These are phyloP conservation scores for Benthosema pterotum DNA, from an alignment of 2,797 vertebrate genomes.

Conservation along the genomic window DNA sequence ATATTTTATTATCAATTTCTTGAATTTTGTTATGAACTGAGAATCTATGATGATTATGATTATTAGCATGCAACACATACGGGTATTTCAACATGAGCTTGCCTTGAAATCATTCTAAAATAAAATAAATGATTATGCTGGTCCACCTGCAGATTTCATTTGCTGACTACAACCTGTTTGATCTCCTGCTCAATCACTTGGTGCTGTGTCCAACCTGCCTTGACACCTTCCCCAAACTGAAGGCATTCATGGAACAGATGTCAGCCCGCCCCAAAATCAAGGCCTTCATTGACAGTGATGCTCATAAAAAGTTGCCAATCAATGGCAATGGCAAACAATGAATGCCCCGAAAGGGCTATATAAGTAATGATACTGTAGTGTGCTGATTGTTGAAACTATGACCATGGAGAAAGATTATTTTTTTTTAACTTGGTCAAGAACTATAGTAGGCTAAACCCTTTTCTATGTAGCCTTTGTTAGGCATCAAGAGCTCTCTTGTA, in stretches of 20 bases:
- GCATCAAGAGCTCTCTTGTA: too few species aligned
- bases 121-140: background rate
- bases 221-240: constrained; percentile 67
- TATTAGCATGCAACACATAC: background rate
- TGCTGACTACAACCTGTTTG: constrained; percentile 80
- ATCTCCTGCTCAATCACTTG: constrained; percentile 70
- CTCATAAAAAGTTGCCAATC: constrained; percentile 73
- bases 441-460: too few species aligned
- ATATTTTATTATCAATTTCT: too few species aligned
- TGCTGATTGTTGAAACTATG: too few species aligned
- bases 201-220: constrained; percentile 71
- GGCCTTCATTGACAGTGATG: constrained; percentile 69
- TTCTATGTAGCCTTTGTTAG: too few species aligned
- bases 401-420: too few species aligned
- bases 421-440: too few species aligned
- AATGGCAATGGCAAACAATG: constrained; percentile 83
- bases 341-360: constrained; percentile 19
- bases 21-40: too few species aligned
- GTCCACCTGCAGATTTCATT: constrained; percentile 72
- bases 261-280: constrained; percentile 71
- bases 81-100: too few species aligned
- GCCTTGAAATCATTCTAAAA: too few species aligned
- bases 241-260: constrained; percentile 65
- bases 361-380: background rate
- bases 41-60: too few species aligned